These are phyloP conservation scores for Bimastos eiseni DNA, from an alignment of 2,888 invertebrate species.

Conservation along the genomic window DNA sequence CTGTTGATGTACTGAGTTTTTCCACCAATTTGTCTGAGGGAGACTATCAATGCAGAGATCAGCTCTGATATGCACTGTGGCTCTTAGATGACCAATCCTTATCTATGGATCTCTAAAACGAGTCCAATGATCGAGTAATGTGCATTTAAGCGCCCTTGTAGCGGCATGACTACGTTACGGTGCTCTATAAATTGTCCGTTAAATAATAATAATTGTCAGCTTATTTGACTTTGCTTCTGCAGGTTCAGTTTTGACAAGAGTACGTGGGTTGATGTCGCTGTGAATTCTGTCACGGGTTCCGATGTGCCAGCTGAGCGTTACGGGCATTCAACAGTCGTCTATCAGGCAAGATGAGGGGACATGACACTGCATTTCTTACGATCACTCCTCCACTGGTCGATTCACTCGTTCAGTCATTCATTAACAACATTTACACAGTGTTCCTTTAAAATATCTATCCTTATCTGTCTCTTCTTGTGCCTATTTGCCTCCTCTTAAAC, in stretches of 20 bases:
- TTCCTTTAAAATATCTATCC: too few species aligned
- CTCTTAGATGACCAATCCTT: background rate
- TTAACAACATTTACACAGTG: too few species aligned
- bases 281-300: background rate
- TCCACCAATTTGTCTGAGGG: background rate
- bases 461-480: background rate
- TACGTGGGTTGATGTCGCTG: background rate
- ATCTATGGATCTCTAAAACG: background rate
- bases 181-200: too few species aligned
- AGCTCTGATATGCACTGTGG: background rate
- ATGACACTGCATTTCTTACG: background rate
- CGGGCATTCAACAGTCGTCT: constrained; percentile 74
- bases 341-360: background rate
- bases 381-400: background rate
- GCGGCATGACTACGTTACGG: too few species aligned
- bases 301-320: constrained; percentile 68
- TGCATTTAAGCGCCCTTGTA: too few species aligned
- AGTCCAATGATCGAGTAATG: background rate
- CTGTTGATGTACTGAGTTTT: background rate
- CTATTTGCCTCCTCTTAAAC: too few species aligned
- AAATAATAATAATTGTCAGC: too few species aligned
- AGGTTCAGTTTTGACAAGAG: constrained; percentile 18
- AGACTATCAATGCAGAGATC: background rate
- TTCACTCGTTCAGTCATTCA: background rate
- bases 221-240: background rate